Base-by-base conservation (phyloP, 1,140 invertebrate species). In the Homarus americanus region DNA sequence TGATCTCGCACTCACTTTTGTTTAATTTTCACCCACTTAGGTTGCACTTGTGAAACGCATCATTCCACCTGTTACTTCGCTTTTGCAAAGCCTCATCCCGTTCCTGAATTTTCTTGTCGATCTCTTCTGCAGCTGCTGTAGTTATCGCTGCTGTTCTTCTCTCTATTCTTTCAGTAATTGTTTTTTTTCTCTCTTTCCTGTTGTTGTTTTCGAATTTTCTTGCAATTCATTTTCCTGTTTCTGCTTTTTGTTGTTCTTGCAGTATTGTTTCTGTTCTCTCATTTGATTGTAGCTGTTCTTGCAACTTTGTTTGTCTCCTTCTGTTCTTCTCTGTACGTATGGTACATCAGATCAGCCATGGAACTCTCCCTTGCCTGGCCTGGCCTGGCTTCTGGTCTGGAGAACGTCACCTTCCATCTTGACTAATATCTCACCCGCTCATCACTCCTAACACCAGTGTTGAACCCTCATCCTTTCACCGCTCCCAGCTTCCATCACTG, bases 291-390 rank as follows among this genome's bases (percentile, higher is more conserved):
- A n/a, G n/a, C n/a, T n/a, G n/a, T n/a, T 32, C 9, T 9, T 34
- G 1, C 9, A 17, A 2, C 2, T 34, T 10, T 9, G 15, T 10
- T 9, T 34, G 1, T 9, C 73, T 10, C 9, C 34, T 10, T 9
- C 49, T 3, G 1, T 53, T 49, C 28, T 28, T 28, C 10, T 24
- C 20, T 9, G 28, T 82, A n/a, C 28, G 17, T 9, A 24, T 5
- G 20, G 7, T 5, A 12, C 20, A n/a, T 24, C 49, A 24, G 5
- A 12, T 1, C 3, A 1, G 20, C 41, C n/a, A 15, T 12, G 5
- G 15, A 10, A 1, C 10, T n/a, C 41, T 49, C 12, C 49, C n/a
- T 20, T 20, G 0, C 0, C 0, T 9, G 0, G 0, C 5, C 4
- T 28, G 24, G 0, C 41, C 40, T 34, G 17, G 1, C 5, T 32